Evolutionary conservation across 2,113 vertebrate species (phyloP).

Genomic region (Murina feae): DNA sequence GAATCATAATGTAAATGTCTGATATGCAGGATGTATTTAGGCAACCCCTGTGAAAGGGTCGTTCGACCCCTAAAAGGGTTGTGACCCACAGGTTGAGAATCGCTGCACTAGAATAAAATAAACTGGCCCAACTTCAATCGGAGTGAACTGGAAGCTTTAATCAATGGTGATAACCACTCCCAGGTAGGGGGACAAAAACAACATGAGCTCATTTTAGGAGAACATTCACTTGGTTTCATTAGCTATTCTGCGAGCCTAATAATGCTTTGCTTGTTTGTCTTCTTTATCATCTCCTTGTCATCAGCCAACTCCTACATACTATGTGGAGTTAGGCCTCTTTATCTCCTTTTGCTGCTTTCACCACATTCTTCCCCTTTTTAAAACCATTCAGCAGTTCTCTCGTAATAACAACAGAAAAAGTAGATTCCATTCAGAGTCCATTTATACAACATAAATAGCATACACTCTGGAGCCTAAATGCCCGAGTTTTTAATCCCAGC

Average conservation of each 20-base stretch:
- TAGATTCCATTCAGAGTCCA: neutral
- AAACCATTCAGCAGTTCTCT: slow-evolving; percentile 13
- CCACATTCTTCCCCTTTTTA: neutral
- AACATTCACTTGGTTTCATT: neutral
- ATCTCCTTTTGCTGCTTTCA: slow-evolving; percentile 7
- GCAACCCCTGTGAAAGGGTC: no score
- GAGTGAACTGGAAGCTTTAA: neutral
- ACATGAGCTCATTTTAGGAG: neutral
- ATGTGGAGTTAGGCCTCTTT: neutral
- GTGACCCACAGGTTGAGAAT: no score
- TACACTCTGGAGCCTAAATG: neutral
- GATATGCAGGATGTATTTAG: no score
- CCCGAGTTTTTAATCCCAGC: neutral
- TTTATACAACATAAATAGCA: neutral
- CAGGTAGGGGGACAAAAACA: neutral
- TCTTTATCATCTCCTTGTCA: neutral
- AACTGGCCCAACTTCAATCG: neutral
- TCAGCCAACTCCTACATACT: neutral
- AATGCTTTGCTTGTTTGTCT: neutral
- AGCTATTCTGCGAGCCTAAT: neutral
- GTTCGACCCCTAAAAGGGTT: no score
- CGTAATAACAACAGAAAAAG: slow-evolving; percentile 7
- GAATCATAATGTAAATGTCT: no score
- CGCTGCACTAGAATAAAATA: neutral
- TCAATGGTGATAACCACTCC: neutral